Percentiles rank a stretch among this genome's conserved stretches.
Evolutionary conservation across 2,888 invertebrate genomes (phyloP).

Genomic region (Eristalis tenax): DNA sequence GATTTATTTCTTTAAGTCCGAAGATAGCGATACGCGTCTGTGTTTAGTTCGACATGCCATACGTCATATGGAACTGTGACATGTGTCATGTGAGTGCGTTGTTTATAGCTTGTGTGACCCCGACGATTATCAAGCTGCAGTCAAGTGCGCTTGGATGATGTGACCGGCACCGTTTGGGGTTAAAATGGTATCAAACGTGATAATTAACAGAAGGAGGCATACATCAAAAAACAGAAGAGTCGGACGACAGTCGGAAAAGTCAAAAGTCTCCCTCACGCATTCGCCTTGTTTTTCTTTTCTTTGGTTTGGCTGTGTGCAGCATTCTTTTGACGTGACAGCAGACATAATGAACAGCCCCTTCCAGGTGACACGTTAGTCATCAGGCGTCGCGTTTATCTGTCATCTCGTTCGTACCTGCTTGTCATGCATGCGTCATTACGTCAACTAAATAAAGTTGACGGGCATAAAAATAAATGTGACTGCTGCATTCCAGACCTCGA

Average conservation of each 20-base stretch:
- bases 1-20: background rate
- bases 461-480: background rate
- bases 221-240: background rate
- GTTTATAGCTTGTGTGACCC: constrained; percentile 4
- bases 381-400: background rate
- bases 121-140: background rate
- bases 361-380: background rate
- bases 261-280: background rate
- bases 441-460: background rate
- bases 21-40: background rate
- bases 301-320: background rate
- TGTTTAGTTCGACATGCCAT: background rate
- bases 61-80: background rate
- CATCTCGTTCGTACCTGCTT: background rate
- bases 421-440: background rate
- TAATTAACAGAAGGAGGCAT: background rate
- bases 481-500: too few relatives aligned
- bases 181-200: background rate
- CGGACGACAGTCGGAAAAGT: background rate
- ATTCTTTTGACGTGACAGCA: background rate
- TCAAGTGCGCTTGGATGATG: background rate
- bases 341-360: background rate
- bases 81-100: background rate
- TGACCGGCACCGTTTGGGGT: background rate
- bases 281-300: background rate